Percentiles rank a stretch among this genome's conserved stretches.
These are phyloP conservation scores for Girardinus metallicus DNA, from an alignment of 2,797 vertebrate species.

Conservation along the genomic window DNA sequence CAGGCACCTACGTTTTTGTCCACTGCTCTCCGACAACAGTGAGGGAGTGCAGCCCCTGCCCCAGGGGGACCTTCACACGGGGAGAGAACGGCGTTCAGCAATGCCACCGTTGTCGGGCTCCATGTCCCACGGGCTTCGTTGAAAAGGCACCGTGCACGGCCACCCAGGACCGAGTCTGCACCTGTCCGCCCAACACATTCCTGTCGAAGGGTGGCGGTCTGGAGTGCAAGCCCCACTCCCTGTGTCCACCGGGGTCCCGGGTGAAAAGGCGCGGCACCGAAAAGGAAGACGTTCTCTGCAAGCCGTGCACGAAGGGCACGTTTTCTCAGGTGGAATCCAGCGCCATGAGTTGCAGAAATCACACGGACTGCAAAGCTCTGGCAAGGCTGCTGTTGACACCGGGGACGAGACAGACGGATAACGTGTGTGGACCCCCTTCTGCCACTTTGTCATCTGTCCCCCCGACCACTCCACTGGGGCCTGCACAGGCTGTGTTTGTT, in stretches of 20 bases:
- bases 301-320: constrained; percentile 87
- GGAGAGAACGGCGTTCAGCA: constrained; percentile 91
- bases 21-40: constrained; percentile 87
- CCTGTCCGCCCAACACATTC: constrained; percentile 86
- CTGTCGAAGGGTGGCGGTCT: constrained; percentile 27
- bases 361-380: constrained; percentile 87
- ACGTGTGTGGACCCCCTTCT: constrained; percentile 80
- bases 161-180: constrained; percentile 89
- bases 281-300: constrained; percentile 89
- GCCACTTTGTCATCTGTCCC: constrained; percentile 47
- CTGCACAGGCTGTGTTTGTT: constrained; percentile 23
- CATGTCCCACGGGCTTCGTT: constrained; percentile 83
- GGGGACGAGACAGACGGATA: constrained; percentile 89
- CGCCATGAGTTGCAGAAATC: constrained; percentile 83
- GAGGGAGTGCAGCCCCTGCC: constrained; percentile 90
- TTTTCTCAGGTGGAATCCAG: constrained; percentile 89
- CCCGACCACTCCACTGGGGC: constrained; percentile 29
- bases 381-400: constrained; percentile 82
- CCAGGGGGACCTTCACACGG: constrained; percentile 87
- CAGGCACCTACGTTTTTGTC: constrained; percentile 90
- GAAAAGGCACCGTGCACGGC: constrained; percentile 87
- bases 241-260: constrained; percentile 88
- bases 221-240: constrained; percentile 82
- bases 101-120: constrained; percentile 88
- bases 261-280: constrained; percentile 89